Evolutionary conservation across 2,797 vertebrate genomes (phyloP), one percentile per base, ranked within the genome.

Genomic region (Macrochelys suwanniensis): DNA sequence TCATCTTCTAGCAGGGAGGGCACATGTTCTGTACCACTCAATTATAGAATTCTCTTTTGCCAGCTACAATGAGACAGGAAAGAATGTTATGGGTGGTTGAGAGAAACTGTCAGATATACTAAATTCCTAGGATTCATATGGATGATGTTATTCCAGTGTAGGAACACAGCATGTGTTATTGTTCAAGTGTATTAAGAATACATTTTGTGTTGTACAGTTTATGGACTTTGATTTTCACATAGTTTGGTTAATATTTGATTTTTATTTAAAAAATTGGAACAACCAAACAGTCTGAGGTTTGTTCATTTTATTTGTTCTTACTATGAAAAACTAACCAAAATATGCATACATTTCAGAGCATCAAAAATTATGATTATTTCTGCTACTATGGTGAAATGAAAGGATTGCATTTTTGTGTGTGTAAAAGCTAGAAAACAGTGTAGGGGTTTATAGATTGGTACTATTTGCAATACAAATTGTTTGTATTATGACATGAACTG

Each of bases 1-100:
- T 99, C 99, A 99, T 99, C 99, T 99, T 98, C 98, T 98, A 99
- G 99, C 98, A 98, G 99, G 99, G 99, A 99, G 99, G 99, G 99
- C 99, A 99, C 99, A 99, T 99, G 99, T 99, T 99, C 99, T 98
- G 98, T 99, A 99, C 99, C 98, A 99, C 99, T 99, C 99, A 99
- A 99, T 99, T 99, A 99, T 99, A 98, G 98, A 99, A 99, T 98
- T 99, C 98, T 99, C 98, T 98, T 99, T 98, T 99, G 98, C 99
- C 99, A 98, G 99, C 98, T 98, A 99, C 99, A 98, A 98, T 98
- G 98, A 99, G 99, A 99, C 98, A 98, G 99, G 99, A 99, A 98
- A 98, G 98, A 99, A 99, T 99, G 98, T 98, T 98, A 98, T 98
- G 98, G 98, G 98, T 98, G 98, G 99, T 98, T 98, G 99, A 98